Percentiles rank a stretch among this genome's conserved stretches.
phyloP scores from a whole-genome alignment of 2,113 vertebrate species.

The Sphaerodactylus townsendi region DNA sequence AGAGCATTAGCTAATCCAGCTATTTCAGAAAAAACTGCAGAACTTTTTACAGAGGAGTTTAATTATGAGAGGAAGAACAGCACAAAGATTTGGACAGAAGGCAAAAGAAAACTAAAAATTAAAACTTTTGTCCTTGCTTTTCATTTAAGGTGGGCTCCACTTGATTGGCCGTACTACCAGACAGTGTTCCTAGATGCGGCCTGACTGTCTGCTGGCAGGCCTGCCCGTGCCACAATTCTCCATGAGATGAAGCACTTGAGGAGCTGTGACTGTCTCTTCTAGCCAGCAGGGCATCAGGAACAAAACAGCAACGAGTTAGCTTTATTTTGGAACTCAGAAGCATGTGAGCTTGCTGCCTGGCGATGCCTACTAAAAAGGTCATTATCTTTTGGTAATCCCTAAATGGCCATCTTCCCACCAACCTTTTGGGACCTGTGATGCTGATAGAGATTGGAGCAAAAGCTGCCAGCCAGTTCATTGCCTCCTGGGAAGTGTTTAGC shows the following conservation, averaged over 20 bases:
- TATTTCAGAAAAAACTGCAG: background rate
- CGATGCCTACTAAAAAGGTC: background rate
- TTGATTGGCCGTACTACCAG: background rate
- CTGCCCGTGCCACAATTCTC: no score
- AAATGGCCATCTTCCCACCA: background rate
- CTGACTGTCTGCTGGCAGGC: background rate
- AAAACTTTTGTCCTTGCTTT: background rate
- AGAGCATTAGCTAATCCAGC: background rate
- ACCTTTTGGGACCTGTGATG: background rate
- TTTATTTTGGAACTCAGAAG: background rate
- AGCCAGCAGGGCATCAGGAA: background rate
- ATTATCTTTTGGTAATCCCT: background rate
- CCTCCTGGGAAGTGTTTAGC: background rate
- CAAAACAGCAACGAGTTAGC: background rate
- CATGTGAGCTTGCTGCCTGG: conserved; percentile 1
- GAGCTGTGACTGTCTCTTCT: background rate
- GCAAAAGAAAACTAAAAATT: background rate
- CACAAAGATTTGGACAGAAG: background rate
- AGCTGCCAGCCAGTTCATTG: background rate
- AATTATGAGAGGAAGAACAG: background rate
- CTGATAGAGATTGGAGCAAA: background rate
- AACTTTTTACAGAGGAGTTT: background rate
- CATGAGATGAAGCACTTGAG: background rate
- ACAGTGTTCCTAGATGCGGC: no score
- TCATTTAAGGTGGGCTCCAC: background rate